A percentile compares a stretch with the other conserved stretches of the same genome.
phyloP scores from a whole-genome alignment of 64 coral and sea anemone species.

The Montipora efflorescens region DNA sequence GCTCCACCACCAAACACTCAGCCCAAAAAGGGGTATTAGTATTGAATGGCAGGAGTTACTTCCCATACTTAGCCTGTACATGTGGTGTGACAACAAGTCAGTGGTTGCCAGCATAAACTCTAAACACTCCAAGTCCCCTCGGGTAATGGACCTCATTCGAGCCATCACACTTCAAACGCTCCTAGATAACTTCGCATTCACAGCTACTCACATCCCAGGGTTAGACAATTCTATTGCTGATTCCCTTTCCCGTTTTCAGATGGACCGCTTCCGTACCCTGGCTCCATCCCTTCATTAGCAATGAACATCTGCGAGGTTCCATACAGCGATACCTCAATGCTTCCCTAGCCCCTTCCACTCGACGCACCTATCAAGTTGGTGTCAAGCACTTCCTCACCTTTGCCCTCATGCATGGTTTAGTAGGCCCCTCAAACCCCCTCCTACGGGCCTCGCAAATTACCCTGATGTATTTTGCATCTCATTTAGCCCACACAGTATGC shows the following conservation, averaged over 20 bases:
- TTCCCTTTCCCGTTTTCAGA: constrained; percentile 14
- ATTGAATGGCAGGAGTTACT: constrained; percentile 54
- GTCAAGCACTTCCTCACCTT: constrained; percentile 2
- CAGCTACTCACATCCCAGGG: constrained; percentile 21
- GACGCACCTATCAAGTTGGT: constrained; percentile 28
- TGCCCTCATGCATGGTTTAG: not conserved
- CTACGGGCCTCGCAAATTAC: not conserved
- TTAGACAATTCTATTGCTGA: not conserved
- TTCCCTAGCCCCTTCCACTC: constrained; percentile 6
- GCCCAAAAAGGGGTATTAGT: not conserved
- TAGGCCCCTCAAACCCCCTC: not conserved
- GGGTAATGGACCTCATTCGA: constrained; percentile 52
- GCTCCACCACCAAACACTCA: not conserved
- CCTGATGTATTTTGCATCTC: constrained; percentile 8
- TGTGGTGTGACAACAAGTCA: constrained; percentile 47
- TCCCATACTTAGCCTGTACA: not conserved
- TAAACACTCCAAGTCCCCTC: constrained; percentile 5
- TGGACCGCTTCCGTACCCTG: not conserved
- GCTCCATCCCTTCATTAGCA: not conserved
- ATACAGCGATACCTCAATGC: constrained; percentile 24
- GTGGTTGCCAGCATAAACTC: constrained; percentile 16
- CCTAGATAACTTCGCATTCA: constrained; percentile 1
- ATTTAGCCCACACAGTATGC: constrained; percentile 22
- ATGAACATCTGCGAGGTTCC: constrained; percentile 8
- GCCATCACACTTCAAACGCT: constrained; percentile 44